Evolutionary conservation across 2,888 invertebrate genomes (phyloP).

Genomic region (Homarus gammarus): DNA sequence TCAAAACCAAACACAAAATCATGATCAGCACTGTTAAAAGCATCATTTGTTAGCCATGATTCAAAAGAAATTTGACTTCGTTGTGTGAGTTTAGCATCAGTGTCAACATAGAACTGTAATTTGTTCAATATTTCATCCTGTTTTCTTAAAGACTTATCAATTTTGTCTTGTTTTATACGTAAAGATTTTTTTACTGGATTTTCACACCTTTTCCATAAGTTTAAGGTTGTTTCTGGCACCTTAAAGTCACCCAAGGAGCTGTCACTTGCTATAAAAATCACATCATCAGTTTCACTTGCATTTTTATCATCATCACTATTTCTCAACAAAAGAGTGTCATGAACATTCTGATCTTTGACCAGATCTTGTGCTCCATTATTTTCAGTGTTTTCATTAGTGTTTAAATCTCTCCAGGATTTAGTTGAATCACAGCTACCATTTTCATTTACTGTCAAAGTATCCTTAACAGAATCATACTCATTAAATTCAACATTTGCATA

Average conservation of each 20-base stretch:
- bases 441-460: background rate
- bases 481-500: background rate
- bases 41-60: conserved; percentile 46
- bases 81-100: conserved; percentile 9
- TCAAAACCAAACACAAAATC: conserved; percentile 62
- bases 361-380: background rate
- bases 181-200: background rate
- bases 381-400: background rate
- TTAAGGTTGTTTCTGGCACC: conserved; percentile 13
- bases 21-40: background rate
- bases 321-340: background rate
- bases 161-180: conserved; percentile 23
- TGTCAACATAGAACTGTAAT: conserved; percentile 9
- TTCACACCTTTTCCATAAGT: background rate
- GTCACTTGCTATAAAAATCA: background rate
- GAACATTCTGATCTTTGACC: background rate
- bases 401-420: background rate
- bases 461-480: background rate
- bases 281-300: background rate
- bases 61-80: conserved; percentile 38
- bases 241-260: background rate
- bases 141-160: background rate
- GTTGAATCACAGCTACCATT: background rate
- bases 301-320: background rate
- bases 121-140: background rate